These are phyloP conservation scores for Clistopyga incitator DNA, from an alignment of 2,888 invertebrate species.

Conservation along the genomic window DNA sequence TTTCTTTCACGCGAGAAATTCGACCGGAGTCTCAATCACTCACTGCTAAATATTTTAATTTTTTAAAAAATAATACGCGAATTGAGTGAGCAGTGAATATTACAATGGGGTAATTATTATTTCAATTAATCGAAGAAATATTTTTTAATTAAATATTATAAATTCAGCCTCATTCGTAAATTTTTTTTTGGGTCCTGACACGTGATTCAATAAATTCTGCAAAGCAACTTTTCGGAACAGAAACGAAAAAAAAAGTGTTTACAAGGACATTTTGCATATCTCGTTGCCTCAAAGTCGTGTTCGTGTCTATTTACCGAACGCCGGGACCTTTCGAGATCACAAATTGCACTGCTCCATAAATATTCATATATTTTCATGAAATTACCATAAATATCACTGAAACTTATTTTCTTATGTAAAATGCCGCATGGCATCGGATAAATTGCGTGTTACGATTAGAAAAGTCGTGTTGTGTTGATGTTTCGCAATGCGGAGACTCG, in stretches of 20 bases:
- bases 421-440: background rate
- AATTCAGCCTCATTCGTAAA: too few species aligned
- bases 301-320: background rate
- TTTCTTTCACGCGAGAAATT: background rate
- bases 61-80: background rate
- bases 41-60: background rate
- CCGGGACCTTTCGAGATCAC: slow-evolving; percentile 30
- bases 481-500: slow-evolving; percentile 26
- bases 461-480: background rate
- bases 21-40: background rate
- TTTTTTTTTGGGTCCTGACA: background rate
- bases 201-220: background rate
- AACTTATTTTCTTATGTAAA: background rate
- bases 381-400: slow-evolving; percentile 19
- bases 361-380: slow-evolving; percentile 38
- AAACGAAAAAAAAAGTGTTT: slow-evolving; percentile 10
- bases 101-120: too few species aligned
- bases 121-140: too few species aligned
- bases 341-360: slow-evolving; percentile 40
- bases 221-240: background rate
- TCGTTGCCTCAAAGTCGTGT: background rate
- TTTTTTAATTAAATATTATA: too few species aligned
- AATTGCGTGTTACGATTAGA: slow-evolving; percentile 15
- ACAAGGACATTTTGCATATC: slow-evolving; percentile 30
- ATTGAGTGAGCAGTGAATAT: background rate